Conservation (phyloP, 1,140 invertebrate species). For the Penaeus vannamei region DNA sequence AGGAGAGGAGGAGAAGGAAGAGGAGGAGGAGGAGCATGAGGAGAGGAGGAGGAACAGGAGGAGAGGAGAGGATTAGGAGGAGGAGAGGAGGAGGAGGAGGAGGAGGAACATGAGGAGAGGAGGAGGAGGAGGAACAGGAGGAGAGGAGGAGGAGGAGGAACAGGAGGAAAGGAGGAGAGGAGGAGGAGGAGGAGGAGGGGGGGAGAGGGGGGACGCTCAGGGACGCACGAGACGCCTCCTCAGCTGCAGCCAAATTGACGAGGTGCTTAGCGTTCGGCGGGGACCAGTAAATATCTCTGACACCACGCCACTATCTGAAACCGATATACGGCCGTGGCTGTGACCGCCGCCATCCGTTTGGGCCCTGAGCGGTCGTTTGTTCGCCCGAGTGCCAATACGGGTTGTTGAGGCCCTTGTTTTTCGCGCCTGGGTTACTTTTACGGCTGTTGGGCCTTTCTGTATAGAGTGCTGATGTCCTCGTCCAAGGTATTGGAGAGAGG, state of each 20-base stretch:
- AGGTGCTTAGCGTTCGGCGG: conserved; percentile 53
- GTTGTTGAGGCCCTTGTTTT: conserved; percentile 57
- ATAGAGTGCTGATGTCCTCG: conserved; percentile 33
- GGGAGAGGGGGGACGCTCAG: not conserved
- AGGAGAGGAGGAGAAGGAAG: too few species aligned
- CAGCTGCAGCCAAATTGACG: conserved; percentile 50
- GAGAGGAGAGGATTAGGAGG: too few species aligned
- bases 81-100: not conserved
- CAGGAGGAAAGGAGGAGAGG: not conserved
- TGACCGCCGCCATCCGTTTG: conserved; percentile 55
- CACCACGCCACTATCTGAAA: conserved; percentile 53
- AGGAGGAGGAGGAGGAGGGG: not conserved
- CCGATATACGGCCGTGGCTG: conserved; percentile 48
- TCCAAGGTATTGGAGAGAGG: not conserved
- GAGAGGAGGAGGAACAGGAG: too few species aligned
- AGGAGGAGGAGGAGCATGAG: too few species aligned
- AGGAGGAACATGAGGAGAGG: too few species aligned
- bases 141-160: not conserved
- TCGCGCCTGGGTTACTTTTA: conserved; percentile 39
- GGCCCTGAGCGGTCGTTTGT: conserved; percentile 45
- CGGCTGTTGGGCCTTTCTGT: conserved; percentile 28
- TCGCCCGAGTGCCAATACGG: conserved; percentile 51
- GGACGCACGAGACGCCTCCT: conserved; percentile 41
- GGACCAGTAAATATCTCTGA: conserved; percentile 49
- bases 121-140: not conserved